Base-by-base conservation (phyloP, 2,113 vertebrate species). In the Pelvicachromis taeniatus region DNA sequence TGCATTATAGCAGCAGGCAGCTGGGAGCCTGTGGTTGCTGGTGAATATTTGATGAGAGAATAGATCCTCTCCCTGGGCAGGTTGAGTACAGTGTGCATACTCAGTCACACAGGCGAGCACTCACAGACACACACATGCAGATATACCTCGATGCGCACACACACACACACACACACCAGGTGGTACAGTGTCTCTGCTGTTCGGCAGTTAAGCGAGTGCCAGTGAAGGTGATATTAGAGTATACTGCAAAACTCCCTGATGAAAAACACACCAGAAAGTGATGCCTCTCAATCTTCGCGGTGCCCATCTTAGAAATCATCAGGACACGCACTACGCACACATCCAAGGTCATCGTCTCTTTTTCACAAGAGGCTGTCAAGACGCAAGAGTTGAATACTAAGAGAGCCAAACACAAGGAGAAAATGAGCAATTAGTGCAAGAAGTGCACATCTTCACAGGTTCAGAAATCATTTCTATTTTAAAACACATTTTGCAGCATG, bases 31-130 rank as follows among this genome's bases (percentile, higher is more conserved):
- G 92, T 91, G 88, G 90, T 81, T 77, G 89, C 88, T 95, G 86
- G 93, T 96, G 91, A 96, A 96, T 96, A 96, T 96, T 96, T 96
- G 87, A 97, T 94, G 88, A 93, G 95, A 92, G 95, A 96, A 95
- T 95, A 89, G 95, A 96, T 96, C 95, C 92, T 92, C 92, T 92
- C 89, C 85, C 82, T 85, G 89, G 92, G 85, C 91, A 93, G 88
- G 91, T 89, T 85, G 90, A 94, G 89, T 93, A 94, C 90, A 90
- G 91, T 88, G 93, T 90, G 91, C 87, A 88, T 85, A 92, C 87
- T 87, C 83, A 80, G 65, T 85, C 21, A 14, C 70, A 78, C 81
- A 82, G 78, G 87, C 16, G 21, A 12, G 31, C 73, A 80, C 85
- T 61, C 58, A 77, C 59, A 77, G n/a, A 79, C 26, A 58, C 38